A percentile compares a stretch with the other conserved stretches of the same genome.
phyloP scores from a whole-genome alignment of 2,113 vertebrate genomes.

The Catharus minimus region DNA sequence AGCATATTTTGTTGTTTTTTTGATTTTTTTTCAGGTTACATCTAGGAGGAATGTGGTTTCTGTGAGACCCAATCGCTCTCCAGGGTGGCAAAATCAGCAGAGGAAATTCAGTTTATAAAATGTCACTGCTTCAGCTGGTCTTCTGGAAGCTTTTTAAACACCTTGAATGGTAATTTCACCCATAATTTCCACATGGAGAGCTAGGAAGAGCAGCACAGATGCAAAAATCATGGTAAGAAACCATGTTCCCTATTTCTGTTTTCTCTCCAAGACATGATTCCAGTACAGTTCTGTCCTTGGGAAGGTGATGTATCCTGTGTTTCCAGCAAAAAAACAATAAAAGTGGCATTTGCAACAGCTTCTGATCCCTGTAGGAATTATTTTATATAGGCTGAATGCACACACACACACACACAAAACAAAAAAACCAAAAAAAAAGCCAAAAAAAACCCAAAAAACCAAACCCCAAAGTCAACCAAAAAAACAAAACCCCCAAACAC shows the following conservation, averaged over 20 bases:
- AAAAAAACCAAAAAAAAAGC: neutral
- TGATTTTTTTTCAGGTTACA: neutral
- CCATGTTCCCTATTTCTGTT: neutral
- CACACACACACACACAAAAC: too few species aligned
- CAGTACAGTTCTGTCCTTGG: neutral
- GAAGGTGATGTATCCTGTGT: neutral
- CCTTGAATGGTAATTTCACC: neutral
- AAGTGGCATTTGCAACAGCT: neutral
- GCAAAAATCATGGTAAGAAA: neutral
- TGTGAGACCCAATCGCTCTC: neutral
- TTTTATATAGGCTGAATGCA: neutral
- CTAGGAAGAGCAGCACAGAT: neutral
- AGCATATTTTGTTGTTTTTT: rapidly evolving
- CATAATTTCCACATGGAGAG: neutral
- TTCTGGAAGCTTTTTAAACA: neutral
- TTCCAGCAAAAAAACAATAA: neutral
- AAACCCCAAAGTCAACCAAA: neutral
- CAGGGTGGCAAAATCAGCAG: neutral
- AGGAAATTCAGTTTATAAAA: neutral
- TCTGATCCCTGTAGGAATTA: neutral
- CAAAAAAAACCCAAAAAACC: too few species aligned
- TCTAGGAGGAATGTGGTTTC: neutral
- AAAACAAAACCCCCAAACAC: neutral
- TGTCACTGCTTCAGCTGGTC: neutral
- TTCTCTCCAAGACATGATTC: neutral